Evolutionary conservation across 2,113 vertebrate species (phyloP), one percentile per base, ranked within the genome.

Genomic region (Brachionichthys hirsutus): DNA sequence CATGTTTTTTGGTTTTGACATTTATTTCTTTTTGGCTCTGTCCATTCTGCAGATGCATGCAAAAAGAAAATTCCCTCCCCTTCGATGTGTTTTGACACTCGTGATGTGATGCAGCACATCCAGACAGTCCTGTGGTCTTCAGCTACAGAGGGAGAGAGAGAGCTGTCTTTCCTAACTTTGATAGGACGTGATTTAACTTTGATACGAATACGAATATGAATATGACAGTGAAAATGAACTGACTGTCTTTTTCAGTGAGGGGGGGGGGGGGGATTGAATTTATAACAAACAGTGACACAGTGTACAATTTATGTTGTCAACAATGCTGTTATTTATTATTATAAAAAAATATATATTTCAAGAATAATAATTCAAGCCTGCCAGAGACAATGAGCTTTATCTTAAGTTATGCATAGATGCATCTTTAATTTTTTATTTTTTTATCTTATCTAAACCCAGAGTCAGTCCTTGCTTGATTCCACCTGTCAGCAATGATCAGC

Each of bases 401-500:
- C 44, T 76, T 73, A 67, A 70, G 66, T 70, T 74, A 78, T 80
- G 82, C 73, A 72, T 51, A 73, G 64, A 64, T 42, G 15, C 65
- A n/a, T n/a, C n/a, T n/a, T n/a, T n/a, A n/a, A n/a, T n/a, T n/a
- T n/a, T n/a, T n/a, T n/a, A n/a, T n/a, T n/a, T n/a, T n/a, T n/a
- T n/a, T n/a, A n/a, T n/a, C n/a, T n/a, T 8, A 30, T 30, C 24
- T 30, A 30, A 60, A 44, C 55, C 72, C 68, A 67, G 70, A 82
- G 63, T 85, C 81, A 3, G 87, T 89, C 88, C 89, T 85, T 51
- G 84, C 88, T 89, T 81, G 92, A 82, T 84, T 90, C 83, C 89
- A 82, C 89, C 89, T 90, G 92, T 91, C 92, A 93, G 61, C 81
- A 77, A 80, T 82, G 90, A 91, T 87, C 90, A 92, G 92, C 88